Base-by-base conservation (phyloP, 2,113 vertebrate genomes). In the Xiphophorus maculatus region DNA sequence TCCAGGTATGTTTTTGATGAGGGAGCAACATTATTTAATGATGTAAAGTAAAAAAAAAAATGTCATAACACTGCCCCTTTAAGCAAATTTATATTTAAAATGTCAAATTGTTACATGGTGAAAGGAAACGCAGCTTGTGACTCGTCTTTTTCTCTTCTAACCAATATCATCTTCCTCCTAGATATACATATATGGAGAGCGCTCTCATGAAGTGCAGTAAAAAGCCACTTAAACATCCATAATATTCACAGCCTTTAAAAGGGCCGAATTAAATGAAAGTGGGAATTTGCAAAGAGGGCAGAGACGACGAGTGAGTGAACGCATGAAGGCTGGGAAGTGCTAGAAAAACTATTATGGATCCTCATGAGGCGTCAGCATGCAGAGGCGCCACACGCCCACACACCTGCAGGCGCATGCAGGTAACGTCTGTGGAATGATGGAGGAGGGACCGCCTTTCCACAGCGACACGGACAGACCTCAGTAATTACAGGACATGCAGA, bases 401-500 rank as follows among this genome's bases (percentile, higher is more conserved):
- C 80, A 48, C 76, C 73, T 14, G 6, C 71, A 74, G 66, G 69
- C 79, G 74, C 80, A 62, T n/a, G 27, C n/a, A 54, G 33, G 7
- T 79, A 84, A 83, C 60, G 76, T 70, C 75, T 48, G 0, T 63
- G 80, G 87, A 76, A 87, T 87, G 88, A 84, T 67, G 80, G 84
- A 81, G 86, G 83, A 75, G 86, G 86, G 85, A 81, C 0, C 30
- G 82, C 14, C n/a, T 84, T 85, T 76, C 68, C 77, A 65, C 88
- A 86, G 91, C 83, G 85, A 88, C 84, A 88, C 80, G 82, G 85
- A 87, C 73, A 79, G 77, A 85, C 73, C 73, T 71, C 85, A 67
- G 85, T 88, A 88, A 92, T 92, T 87, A 90, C 87, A 91, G 84
- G 85, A 84, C 77, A 63, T 74, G 62, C 37, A 83, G 90, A 90